Evolutionary conservation across 2,888 invertebrate species (phyloP).

Genomic region (Hetaerina titia): DNA sequence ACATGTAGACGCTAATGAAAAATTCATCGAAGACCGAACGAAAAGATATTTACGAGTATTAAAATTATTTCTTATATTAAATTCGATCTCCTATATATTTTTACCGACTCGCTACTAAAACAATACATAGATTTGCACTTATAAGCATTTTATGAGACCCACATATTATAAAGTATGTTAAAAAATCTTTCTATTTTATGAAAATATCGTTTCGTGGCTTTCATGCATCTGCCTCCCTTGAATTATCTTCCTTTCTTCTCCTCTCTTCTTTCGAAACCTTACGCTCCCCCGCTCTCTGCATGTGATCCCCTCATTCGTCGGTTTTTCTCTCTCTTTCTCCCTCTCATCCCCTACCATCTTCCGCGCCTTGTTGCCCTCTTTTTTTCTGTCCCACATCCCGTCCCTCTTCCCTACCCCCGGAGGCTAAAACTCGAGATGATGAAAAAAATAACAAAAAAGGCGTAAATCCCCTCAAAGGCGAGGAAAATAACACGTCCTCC

Average conservation of each 20-base stretch:
- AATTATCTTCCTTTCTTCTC: not conserved
- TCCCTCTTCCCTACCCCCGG: not conserved
- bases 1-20: no score
- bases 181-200: no score
- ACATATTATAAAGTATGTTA: no score
- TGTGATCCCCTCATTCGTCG: not conserved
- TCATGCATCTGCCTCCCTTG: not conserved
- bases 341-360: not conserved
- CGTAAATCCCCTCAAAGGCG: not conserved
- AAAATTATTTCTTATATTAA: no score
- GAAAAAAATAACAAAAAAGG: not conserved
- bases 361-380: not conserved
- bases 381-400: not conserved
- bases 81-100: no score
- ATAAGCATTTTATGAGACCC: no score
- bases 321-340: not conserved
- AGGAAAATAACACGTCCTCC: not conserved
- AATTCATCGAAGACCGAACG: no score
- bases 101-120: no score
- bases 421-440: not conserved
- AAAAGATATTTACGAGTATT: no score
- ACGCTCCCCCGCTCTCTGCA: not conserved
- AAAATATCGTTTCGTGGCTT: no score
- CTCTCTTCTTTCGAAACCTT: not conserved
- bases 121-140: no score